Conservation (phyloP, 1,140 invertebrate genomes). For the Drosophila novamexicana region DNA sequence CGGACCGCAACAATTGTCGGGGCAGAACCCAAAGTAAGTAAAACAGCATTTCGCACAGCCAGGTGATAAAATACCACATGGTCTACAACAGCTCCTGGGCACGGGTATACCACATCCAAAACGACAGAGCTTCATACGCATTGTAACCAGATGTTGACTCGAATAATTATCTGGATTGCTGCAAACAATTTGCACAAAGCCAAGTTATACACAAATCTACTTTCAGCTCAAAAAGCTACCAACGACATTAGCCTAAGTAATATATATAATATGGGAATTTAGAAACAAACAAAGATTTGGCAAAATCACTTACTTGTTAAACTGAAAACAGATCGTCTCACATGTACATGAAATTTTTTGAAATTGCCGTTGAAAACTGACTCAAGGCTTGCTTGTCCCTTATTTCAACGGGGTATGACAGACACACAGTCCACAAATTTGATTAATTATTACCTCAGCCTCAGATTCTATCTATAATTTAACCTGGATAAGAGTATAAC, state of each 20-base stretch:
- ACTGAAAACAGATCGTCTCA: slow-evolving; percentile 23
- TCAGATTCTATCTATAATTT: no score
- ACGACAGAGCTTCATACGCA: slow-evolving; percentile 13
- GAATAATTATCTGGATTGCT: not conserved
- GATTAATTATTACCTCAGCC: no score
- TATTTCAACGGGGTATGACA: no score
- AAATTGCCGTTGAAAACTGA: slow-evolving; percentile 1
- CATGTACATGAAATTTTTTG: not conserved
- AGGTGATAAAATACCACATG: slow-evolving; percentile 17
- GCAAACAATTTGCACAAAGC: not conserved
- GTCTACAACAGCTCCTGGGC: not conserved
- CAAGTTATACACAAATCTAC: slow-evolving; percentile 17
- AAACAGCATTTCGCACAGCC: slow-evolving; percentile 24
- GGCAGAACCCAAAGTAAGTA: slow-evolving; percentile 44
- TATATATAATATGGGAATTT: not conserved
- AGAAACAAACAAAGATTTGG: not conserved
- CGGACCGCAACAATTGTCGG: slow-evolving; percentile 20
- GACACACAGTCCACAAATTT: no score
- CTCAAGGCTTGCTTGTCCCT: not conserved
- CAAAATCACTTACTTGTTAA: slow-evolving; percentile 36
- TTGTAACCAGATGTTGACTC: not conserved
- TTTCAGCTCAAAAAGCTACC: slow-evolving; percentile 11
- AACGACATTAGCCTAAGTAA: slow-evolving; percentile 10
- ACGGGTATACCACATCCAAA: slow-evolving; percentile 13
- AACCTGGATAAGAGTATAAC: no score